Base-by-base conservation (phyloP, 2,888 invertebrate species). In the Lottia gigantea region DNA sequence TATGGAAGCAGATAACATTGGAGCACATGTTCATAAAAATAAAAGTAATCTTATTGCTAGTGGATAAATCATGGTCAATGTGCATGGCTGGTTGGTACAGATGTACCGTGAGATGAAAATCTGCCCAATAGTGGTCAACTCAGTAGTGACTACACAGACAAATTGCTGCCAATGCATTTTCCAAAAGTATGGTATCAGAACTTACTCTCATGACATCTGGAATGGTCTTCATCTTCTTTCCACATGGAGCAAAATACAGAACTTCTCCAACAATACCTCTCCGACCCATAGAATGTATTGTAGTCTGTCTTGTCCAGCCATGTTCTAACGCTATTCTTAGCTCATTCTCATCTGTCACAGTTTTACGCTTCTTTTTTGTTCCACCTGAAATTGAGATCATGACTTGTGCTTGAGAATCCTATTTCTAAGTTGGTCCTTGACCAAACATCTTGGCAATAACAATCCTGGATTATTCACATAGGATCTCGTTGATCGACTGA, bases 301-400 rank as follows among this genome's bases (percentile, higher is more conserved):
- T 92, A 0, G 97, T 97, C 87, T 96, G 94, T n/a, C 97, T 91
- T 82, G 94, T 94, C 97, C 97, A 97, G 46, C 89, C 96, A 89
- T 91, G 90, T 67, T 92, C 92, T 31, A 94, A 84, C 0, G 94
- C 93, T 70, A 92, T 90, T 64, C 92, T 89, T 67, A 94, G 86
- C 77, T 92, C 91, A 31, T 91, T 89, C 85, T 92, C 92, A 83
- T 92, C 91, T 74, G 91, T 89, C 74, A 90, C 88, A 74, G 90
- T 89, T 62, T 78, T 76, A 0, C 81, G 76, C 12, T 79, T 68
- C 68, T 82, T 82, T 16, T 75, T 71, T 26, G 74, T 74, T 16
- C 71, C 64, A 1, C 61, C 71, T 47, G 55, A 45, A 47, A 55
- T n/a, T 40, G 1, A 40, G 7, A 40, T 40, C 26, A 65, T 4